phyloP scores from a whole-genome alignment of 2,113 vertebrate species.

The Paraplagusia blochii region DNA sequence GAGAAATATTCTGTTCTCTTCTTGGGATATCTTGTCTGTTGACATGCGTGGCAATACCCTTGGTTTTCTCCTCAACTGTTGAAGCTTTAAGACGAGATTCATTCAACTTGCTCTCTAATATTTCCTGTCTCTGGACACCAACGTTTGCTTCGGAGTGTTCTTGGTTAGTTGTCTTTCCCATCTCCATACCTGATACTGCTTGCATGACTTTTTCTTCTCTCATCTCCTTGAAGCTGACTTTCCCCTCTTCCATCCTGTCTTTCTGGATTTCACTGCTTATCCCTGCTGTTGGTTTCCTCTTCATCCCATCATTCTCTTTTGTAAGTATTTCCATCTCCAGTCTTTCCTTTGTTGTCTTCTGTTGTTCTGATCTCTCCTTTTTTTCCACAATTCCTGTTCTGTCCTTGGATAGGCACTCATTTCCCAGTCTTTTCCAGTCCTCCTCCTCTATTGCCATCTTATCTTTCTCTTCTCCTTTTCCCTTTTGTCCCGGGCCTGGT shows the following conservation, averaged over 20 bases:
- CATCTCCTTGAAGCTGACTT: background rate
- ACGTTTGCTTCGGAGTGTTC: no score
- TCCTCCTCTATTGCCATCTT: conserved; percentile 7
- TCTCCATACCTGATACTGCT: no score
- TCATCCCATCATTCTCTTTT: background rate
- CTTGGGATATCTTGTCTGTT: no score
- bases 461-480: background rate
- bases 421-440: conserved; percentile 7
- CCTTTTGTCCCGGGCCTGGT: background rate
- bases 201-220: background rate
- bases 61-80: no score
- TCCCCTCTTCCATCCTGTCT: background rate
- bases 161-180: no score
- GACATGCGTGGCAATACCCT: no score
- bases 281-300: background rate
- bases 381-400: background rate
- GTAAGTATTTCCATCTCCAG: background rate
- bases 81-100: no score
- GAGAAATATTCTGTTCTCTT: no score
- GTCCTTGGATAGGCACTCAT: background rate
- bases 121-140: no score
- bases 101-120: no score
- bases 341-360: conserved; percentile 4
- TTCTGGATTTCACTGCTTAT: conserved; percentile 5
- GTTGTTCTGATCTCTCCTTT: background rate